Conservation (phyloP, 2,113 vertebrate genomes). For the Hydrolagus affinis region DNA sequence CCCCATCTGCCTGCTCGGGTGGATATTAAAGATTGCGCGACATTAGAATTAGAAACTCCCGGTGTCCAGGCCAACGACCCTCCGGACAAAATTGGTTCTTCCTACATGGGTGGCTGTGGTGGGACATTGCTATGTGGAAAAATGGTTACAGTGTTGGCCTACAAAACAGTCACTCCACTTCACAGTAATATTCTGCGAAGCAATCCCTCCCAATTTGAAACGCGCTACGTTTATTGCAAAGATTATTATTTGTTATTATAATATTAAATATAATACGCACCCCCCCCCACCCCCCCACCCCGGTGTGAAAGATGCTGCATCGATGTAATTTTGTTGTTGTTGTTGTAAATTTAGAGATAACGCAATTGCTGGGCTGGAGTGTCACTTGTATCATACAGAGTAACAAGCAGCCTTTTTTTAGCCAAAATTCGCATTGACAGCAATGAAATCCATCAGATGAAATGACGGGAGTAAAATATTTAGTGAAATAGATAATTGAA, state of each 20-base stretch:
- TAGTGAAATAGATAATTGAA: slow-evolving; percentile 3
- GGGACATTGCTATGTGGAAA: background rate
- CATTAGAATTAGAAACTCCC: background rate
- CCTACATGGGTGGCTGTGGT: background rate
- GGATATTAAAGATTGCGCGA: background rate
- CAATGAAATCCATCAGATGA: slow-evolving; percentile 1
- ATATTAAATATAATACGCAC: no score
- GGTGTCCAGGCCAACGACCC: background rate
- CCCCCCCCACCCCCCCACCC: no score
- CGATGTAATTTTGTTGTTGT: no score
- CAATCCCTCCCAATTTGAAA: no score
- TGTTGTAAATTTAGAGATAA: no score
- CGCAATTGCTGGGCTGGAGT: no score
- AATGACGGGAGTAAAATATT: slow-evolving; percentile 19
- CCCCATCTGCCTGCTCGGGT: background rate
- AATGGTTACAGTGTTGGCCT: background rate
- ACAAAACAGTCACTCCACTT: background rate
- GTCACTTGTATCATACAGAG: background rate
- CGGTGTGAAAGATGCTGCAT: no score
- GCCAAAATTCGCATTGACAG: background rate
- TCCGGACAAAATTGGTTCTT: background rate
- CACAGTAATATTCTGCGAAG: background rate
- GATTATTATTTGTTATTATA: no score
- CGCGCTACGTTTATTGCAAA: no score
- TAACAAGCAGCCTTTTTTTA: background rate